Evolutionary conservation across 2,113 vertebrate species (phyloP).

Genomic region (Odocoileus hemionus): DNA sequence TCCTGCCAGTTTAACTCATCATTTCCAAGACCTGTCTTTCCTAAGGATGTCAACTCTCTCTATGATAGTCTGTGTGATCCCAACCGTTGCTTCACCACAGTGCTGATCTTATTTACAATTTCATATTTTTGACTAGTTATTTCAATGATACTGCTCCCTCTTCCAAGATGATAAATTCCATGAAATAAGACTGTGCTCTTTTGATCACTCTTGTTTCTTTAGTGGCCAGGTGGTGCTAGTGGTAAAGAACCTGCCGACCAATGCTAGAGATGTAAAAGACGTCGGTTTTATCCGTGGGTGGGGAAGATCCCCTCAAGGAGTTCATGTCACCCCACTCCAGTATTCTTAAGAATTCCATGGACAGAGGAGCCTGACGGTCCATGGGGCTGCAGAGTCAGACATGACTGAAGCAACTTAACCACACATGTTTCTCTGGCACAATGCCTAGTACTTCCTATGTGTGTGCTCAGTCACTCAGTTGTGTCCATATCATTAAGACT

Average conservation of each 20-base stretch:
- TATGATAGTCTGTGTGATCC: neutral
- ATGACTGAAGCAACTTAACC: neutral
- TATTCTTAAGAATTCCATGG: neutral
- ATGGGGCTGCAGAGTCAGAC: neutral
- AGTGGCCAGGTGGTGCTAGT: neutral
- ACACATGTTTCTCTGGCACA: neutral
- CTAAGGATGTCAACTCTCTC: neutral
- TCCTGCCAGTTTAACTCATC: neutral
- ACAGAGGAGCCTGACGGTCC: neutral
- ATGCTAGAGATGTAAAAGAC: neutral
- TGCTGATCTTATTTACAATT: neutral
- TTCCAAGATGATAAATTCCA: neutral
- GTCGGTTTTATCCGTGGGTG: fast-evolving
- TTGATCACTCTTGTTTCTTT: neutral
- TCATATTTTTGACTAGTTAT: neutral
- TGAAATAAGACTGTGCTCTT: neutral
- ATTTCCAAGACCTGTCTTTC: neutral
- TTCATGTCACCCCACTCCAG: neutral
- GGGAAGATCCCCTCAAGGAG: neutral
- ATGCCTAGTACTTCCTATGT: neutral
- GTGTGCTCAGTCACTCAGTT: neutral
- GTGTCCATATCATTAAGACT: neutral
- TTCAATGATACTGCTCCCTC: neutral
- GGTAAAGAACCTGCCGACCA: neutral
- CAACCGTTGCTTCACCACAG: neutral